A percentile compares a stretch with the other conserved stretches of the same genome.
These are phyloP conservation scores for Bufo gargarizans DNA, from an alignment of 2,113 vertebrate species.

Conservation along the genomic window DNA sequence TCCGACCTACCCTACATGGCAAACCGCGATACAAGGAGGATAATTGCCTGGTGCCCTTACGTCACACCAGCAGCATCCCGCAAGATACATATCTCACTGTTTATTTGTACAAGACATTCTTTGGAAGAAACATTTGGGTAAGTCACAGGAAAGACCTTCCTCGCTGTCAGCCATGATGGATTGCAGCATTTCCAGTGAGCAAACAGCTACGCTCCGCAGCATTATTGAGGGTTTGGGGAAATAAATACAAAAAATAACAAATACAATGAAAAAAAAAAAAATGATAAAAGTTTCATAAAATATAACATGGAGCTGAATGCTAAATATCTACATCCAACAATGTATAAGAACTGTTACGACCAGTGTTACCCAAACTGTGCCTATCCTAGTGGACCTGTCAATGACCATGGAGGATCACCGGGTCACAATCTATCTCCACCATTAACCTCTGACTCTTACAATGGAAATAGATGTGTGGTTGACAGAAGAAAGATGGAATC, in stretches of 20 bases:
- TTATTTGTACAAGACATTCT: constrained; percentile 49
- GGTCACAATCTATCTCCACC: no score
- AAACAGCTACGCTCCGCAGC: constrained; percentile 50
- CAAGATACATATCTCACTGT: constrained; percentile 38
- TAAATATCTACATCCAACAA: neutral
- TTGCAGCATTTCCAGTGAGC: constrained; percentile 52
- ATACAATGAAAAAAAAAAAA: constrained; percentile 3
- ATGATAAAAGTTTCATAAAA: neutral
- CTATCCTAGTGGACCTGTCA: no score
- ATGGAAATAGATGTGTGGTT: no score
- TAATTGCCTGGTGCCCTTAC: constrained; percentile 2
- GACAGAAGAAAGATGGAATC: no score
- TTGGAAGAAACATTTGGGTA: constrained; percentile 52
- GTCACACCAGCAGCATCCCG: neutral
- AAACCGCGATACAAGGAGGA: constrained; percentile 5
- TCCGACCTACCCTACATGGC: neutral
- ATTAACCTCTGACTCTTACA: no score
- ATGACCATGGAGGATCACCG: no score
- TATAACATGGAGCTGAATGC: neutral
- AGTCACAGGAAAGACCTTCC: constrained; percentile 54
- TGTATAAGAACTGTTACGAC: no score
- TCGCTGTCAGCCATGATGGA: constrained; percentile 54
- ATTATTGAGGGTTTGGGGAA: constrained; percentile 48
- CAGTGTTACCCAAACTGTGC: no score
- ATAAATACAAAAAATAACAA: constrained; percentile 48